Evolutionary conservation across 1,140 invertebrate species (phyloP), one percentile per base, ranked within the genome.

Genomic region (Habropoda laboriosa): DNA sequence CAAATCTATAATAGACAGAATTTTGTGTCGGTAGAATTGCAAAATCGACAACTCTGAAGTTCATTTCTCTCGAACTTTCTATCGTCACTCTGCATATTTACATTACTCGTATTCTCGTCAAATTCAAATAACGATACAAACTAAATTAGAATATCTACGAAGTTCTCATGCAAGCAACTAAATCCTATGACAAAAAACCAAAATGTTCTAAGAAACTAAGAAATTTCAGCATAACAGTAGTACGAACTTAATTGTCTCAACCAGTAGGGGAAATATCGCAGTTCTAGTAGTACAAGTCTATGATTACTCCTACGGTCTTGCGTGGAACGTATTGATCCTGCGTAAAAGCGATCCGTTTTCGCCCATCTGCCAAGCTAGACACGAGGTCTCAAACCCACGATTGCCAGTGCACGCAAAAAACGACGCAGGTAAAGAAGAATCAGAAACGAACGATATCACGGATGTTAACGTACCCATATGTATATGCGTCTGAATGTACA

Each of bases 381-480:
- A 0, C 24, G 18, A 32, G 24, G 71, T 84, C 77, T 58, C 63
- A 51, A 75, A 42, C 71, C 51, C n/a, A 70, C 27, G 68, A 74
- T 79, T 70, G 58, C 21, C 57, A 45, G 67, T 64, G 68, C 63
- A 53, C 35, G 38, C 51, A 47, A 47, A 49, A 40, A 76, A 67
- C 30, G 51, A 24, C 70, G 51, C 38, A 75, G 8, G 73, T 32
- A 77, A 81, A 61, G 42, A 49, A 78, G 18, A 63, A 60, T 0
- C 10, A 67, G 66, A 57, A 77, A 67, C 4, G 71, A 73, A 85
- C 42, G 7, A 73, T 73, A 71, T 74, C 53, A 77, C 49, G 57
- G n/a, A 77, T 67, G 58, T 76, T 75, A 74, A 73, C 7, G 67
- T 75, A 78, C 35, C 42, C 71, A 47, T 38, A 49, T 71, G 21